A percentile compares a stretch with the other conserved stretches of the same genome.
phyloP scores from a whole-genome alignment of 2,888 invertebrate species.

The Megaustenia siamemsis region DNA sequence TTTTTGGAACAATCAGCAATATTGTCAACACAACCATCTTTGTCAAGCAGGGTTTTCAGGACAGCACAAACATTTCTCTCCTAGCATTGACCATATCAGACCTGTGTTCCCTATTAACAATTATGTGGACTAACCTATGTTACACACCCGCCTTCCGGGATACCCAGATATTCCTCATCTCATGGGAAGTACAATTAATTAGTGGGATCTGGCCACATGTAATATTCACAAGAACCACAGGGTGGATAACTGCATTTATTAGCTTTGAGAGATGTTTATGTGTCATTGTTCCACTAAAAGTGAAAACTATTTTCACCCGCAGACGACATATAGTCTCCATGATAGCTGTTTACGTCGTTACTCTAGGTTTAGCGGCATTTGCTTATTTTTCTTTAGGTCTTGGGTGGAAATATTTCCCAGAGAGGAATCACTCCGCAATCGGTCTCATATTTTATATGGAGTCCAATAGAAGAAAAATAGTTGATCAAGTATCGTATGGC shows the following conservation, averaged over 20 bases:
- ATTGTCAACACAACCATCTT: slow-evolving; percentile 21
- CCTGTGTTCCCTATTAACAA: slow-evolving; percentile 15
- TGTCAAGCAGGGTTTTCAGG: slow-evolving; percentile 4
- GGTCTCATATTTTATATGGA: slow-evolving; percentile 23
- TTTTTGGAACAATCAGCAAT: slow-evolving; percentile 19
- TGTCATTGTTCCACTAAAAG: slow-evolving; percentile 27
- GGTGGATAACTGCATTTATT: slow-evolving; percentile 32
- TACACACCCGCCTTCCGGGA: background rate
- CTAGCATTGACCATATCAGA: slow-evolving; percentile 36
- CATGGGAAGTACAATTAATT: slow-evolving; percentile 14
- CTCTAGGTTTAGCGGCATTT: slow-evolving; percentile 7
- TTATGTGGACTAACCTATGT: slow-evolving; percentile 31
- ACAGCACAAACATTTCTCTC: slow-evolving; percentile 27
- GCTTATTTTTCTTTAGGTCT: slow-evolving; percentile 18
- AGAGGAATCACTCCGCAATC: background rate
- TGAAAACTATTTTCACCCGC: slow-evolving; percentile 18
- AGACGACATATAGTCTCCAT: background rate
- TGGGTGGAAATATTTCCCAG: slow-evolving; percentile 9
- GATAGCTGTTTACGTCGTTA: background rate
- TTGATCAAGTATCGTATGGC: slow-evolving; percentile 10
- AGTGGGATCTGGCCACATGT: slow-evolving; percentile 38
- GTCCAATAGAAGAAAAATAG: background rate
- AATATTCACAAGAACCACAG: slow-evolving; percentile 17
- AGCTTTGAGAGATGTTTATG: slow-evolving; percentile 22
- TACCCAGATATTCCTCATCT: background rate